phyloP scores from a whole-genome alignment of 2,888 invertebrate species.

The Automeris io region DNA sequence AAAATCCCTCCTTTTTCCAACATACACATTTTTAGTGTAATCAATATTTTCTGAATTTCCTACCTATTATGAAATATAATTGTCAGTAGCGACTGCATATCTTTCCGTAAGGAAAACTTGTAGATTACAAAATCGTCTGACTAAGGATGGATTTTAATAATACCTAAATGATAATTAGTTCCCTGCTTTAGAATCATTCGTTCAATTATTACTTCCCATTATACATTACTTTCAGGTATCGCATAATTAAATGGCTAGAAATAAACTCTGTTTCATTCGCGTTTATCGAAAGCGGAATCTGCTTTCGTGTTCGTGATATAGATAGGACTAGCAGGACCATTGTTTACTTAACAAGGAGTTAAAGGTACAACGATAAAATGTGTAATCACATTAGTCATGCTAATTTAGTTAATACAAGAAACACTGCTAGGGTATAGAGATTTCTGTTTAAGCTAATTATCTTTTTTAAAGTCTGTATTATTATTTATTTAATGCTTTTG shows the following conservation, averaged over 20 bases:
- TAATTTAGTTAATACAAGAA: not conserved
- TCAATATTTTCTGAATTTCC: too few species aligned
- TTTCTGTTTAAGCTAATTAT: too few species aligned
- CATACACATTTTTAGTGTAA: too few species aligned
- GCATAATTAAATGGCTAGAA: not conserved
- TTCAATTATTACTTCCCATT: not conserved
- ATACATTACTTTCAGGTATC: not conserved
- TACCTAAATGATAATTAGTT: not conserved
- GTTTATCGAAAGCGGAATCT: constrained; percentile 5
- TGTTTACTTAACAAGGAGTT: constrained; percentile 7
- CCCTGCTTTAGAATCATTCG: not conserved
- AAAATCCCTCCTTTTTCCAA: too few species aligned
- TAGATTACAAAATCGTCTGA: constrained; percentile 3
- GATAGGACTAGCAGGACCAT: constrained; percentile 2
- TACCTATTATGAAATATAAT: too few species aligned
- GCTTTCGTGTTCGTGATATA: constrained; percentile 4
- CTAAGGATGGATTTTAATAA: not conserved
- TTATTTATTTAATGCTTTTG: too few species aligned
- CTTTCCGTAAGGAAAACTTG: constrained; percentile 1
- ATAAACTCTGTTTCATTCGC: not conserved
- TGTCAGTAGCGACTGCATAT: too few species aligned
- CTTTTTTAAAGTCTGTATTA: too few species aligned
- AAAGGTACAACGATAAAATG: constrained; percentile 4
- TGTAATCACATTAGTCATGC: not conserved
- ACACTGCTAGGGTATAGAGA: not conserved